Conservation (phyloP, 2,113 vertebrate genomes). For the Percopsis transmontana region DNA sequence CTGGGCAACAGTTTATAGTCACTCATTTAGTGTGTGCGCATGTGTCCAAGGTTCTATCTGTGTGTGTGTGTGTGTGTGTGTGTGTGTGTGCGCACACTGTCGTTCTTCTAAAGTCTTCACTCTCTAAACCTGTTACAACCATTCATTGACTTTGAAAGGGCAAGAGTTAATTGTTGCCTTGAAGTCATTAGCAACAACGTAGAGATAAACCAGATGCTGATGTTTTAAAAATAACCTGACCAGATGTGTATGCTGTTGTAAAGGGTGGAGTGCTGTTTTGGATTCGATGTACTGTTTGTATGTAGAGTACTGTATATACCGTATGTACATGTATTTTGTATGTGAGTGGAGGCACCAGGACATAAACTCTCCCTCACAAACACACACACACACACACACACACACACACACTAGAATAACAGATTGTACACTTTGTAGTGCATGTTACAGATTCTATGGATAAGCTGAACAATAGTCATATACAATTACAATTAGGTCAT, state of each 20-base stretch:
- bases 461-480: too few species aligned
- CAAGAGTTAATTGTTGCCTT: constrained; percentile 65
- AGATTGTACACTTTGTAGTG: too few species aligned
- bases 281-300: neutral
- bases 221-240: constrained; percentile 59
- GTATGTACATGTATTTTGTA: constrained; percentile 5
- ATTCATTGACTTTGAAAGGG: constrained; percentile 34
- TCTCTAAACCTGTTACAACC: constrained; percentile 48
- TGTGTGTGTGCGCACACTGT: constrained; percentile 18
- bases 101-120: constrained; percentile 14
- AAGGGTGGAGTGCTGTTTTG: too few species aligned
- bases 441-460: too few species aligned
- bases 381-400: neutral
- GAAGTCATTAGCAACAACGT: constrained; percentile 60
- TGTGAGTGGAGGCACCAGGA: neutral
- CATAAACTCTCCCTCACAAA: neutral
- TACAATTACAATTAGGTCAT: too few species aligned
- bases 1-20: constrained; percentile 49
- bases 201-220: constrained; percentile 37
- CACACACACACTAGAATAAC: neutral
- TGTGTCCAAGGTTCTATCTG: constrained; percentile 40
- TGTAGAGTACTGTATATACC: neutral
- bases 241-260: constrained; percentile 60
- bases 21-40: constrained; percentile 15
- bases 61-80: constrained; percentile 6